Evolutionary conservation across 2,113 vertebrate species (phyloP).

Genomic region (Epinephelus moara): DNA sequence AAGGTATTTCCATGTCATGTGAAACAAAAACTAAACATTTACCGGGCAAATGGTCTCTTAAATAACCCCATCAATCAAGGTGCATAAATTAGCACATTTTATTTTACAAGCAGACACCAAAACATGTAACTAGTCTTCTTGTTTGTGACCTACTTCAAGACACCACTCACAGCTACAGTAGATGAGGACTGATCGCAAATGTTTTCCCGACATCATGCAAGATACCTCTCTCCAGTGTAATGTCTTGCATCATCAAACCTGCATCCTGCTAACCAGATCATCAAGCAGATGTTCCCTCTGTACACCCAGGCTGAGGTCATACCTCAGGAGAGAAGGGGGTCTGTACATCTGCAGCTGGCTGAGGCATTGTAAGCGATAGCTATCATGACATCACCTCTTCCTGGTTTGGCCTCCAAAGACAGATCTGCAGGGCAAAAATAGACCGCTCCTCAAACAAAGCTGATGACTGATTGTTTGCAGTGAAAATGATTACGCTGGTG

Average conservation of each 20-base stretch:
- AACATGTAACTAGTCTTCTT: constrained; percentile 2
- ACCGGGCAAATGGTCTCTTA: not conserved
- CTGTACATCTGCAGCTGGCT: constrained; percentile 90
- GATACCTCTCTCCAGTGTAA: constrained; percentile 33
- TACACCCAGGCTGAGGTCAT: constrained; percentile 93
- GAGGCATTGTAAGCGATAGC: constrained; percentile 93
- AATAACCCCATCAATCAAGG: not conserved
- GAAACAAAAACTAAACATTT: not conserved
- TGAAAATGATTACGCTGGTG: constrained; percentile 61
- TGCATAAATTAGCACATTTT: not conserved
- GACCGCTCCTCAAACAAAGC: constrained; percentile 75
- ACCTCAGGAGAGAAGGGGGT: constrained; percentile 82
- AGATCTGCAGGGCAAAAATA: constrained; percentile 85
- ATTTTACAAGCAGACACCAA: not conserved
- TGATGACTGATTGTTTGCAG: constrained; percentile 74
- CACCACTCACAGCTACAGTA: not conserved
- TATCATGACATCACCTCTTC: constrained; percentile 94
- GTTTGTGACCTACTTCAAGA: constrained; percentile 29
- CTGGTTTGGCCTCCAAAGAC: constrained; percentile 89
- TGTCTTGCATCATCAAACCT: constrained; percentile 58
- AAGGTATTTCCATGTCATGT: not conserved
- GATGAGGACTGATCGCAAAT: constrained; percentile 12
- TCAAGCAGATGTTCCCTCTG: constrained; percentile 90
- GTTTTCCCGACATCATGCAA: constrained; percentile 16
- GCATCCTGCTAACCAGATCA: constrained; percentile 78